Evolutionary conservation across 2,113 vertebrate genomes (phyloP).

Genomic region (Coracopsis vasa): DNA sequence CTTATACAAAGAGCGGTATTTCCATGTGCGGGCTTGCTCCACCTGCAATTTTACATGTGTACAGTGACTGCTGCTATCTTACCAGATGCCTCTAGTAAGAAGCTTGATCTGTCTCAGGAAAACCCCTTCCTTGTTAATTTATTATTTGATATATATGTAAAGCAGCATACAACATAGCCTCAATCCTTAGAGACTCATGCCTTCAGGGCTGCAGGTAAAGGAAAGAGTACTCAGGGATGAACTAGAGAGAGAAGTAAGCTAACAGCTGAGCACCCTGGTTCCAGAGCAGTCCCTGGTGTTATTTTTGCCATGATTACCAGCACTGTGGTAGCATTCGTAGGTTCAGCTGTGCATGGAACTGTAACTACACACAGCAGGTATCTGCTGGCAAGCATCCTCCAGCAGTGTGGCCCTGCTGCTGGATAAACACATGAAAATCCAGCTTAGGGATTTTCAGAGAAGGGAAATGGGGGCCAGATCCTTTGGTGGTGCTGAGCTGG

Average conservation of each 20-base stretch:
- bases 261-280: background rate
- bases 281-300: background rate
- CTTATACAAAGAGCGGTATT: background rate
- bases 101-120: slow-evolving; percentile 41
- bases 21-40: slow-evolving; percentile 28
- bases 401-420: accelerated
- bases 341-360: background rate
- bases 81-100: slow-evolving; percentile 17
- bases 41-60: slow-evolving; percentile 31
- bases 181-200: background rate
- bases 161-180: background rate
- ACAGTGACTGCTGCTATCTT: background rate
- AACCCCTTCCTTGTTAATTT: slow-evolving; percentile 50
- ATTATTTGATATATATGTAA: slow-evolving; percentile 54
- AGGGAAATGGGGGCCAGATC: background rate
- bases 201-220: background rate
- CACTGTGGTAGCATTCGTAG: background rate
- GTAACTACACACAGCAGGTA: background rate
- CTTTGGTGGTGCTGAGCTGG: accelerated
- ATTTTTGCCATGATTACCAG: background rate
- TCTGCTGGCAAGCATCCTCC: accelerated
- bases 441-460: background rate
- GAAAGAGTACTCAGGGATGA: background rate
- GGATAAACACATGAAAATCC: background rate
- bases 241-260: background rate